Base-by-base conservation (phyloP, 2,888 invertebrate genomes). In the Coremacera marginata region DNA sequence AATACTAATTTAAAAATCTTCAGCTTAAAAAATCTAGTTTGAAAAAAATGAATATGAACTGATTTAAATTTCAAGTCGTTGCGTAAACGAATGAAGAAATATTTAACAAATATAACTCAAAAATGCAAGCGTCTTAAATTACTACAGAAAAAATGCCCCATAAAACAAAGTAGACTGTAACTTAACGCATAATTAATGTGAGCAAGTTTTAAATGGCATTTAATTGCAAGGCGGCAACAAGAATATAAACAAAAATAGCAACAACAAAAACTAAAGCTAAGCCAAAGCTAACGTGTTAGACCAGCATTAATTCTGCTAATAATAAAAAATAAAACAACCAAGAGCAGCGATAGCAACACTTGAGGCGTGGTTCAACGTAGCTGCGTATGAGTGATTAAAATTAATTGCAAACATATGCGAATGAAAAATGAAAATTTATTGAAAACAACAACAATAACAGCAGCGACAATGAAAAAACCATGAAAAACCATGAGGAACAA, bases 321-420 rank as follows among this genome's bases (percentile, higher is more conserved):
- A 55, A 55, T 22, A 55, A 22, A 55, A 55, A 16, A 55, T 3
- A 55, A 55, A 19, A 3, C 3, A 52, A n/a, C 1, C 55, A 19
- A 27, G 25, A 27, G 22, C 19, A 27, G 57, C 57, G 25, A 14
- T 22, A 27, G 22, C 11, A 27, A 27, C 3, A 9, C 19, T 55
- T n/a, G 57, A 60, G 57, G 57, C 57, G 57, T 22, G 57, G 57
- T 9, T 60, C 3, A 22, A 19, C 25, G 25, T 11, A 2, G 44
- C 57, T 60, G 57, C 57, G 57, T 60, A 60, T 60, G 57, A 60
- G 57, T 14, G 57, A 60, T 60, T 60, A 60, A 60, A 60, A 60
- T 60, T 60, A 60, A 60, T 60, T 60, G 22, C 57, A 60, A 19
- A 22, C 25, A 60, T 60, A 60, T 22, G 57, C 25, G 57, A 19